Evolutionary conservation across 2,113 vertebrate species (phyloP).

Genomic region (Pycnonotus jocosus): DNA sequence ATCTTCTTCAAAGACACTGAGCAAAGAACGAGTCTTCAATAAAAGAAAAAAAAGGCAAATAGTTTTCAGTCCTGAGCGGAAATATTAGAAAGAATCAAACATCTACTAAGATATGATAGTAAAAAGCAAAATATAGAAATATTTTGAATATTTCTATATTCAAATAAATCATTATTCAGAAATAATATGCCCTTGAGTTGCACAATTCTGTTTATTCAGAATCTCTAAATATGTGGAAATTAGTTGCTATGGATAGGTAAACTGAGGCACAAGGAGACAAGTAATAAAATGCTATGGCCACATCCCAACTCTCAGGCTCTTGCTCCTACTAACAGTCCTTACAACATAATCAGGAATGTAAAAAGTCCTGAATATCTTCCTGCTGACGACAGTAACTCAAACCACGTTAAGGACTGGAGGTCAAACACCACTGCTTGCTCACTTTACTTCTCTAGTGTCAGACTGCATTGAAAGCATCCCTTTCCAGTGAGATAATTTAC

Average conservation of each 20-base stretch:
- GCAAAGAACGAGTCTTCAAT: conserved; percentile 88
- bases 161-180: background rate
- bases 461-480: background rate
- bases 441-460: conserved; percentile 14
- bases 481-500: conserved; percentile 25
- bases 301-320: background rate
- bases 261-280: background rate
- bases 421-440: conserved; percentile 7
- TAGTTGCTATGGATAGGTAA: background rate
- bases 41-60: background rate
- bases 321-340: background rate
- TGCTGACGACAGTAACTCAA: conserved; percentile 27
- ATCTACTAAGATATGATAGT: background rate
- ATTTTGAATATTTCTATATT: too few relatives aligned
- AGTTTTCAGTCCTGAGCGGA: background rate
- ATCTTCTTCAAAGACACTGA: conserved; percentile 99
- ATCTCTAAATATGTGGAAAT: background rate
- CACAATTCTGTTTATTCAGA: background rate
- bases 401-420: background rate
- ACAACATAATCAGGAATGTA: background rate
- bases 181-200: background rate
- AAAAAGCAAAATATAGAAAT: background rate
- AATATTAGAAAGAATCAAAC: background rate
- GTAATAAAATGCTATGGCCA: background rate
- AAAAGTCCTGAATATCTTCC: conserved; percentile 30